Percentiles rank a stretch among this genome's conserved stretches.
Evolutionary conservation across 2,797 vertebrate species (phyloP).

Genomic region (Crenuchus spilurus): DNA sequence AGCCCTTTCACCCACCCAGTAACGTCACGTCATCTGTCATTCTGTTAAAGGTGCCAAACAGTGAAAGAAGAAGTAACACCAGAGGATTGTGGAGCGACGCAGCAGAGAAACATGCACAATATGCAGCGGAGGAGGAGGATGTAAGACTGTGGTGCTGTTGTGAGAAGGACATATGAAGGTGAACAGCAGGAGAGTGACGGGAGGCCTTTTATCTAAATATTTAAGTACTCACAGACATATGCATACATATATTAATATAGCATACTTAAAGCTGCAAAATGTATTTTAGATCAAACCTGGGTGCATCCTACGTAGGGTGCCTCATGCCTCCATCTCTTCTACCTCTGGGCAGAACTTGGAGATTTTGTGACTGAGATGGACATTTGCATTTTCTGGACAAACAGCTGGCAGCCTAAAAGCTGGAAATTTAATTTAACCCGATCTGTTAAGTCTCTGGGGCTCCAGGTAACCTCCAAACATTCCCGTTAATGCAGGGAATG

Average conservation of each 20-base stretch:
- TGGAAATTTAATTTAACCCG: slow-evolving; percentile 5
- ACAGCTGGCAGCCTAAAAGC: slow-evolving; percentile 35
- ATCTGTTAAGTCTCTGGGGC: slow-evolving; percentile 24
- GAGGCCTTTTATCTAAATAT: slow-evolving; percentile 77
- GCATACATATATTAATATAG: slow-evolving; percentile 52
- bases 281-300: slow-evolving; percentile 52
- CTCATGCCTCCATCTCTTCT: slow-evolving; percentile 67
- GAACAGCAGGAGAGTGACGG: slow-evolving; percentile 68
- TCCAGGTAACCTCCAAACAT: slow-evolving; percentile 30
- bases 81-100: slow-evolving; percentile 71
- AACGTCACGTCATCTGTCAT: slow-evolving; percentile 55
- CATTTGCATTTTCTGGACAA: slow-evolving; percentile 41
- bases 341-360: slow-evolving; percentile 65
- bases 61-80: slow-evolving; percentile 75
- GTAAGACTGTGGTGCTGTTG: slow-evolving; percentile 57
- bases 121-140: slow-evolving; percentile 63
- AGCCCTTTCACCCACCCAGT: slow-evolving; percentile 40
- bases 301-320: slow-evolving; percentile 69
- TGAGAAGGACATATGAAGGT: slow-evolving; percentile 67
- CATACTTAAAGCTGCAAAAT: slow-evolving; percentile 51
- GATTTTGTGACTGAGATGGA: slow-evolving; percentile 66
- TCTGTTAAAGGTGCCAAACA: slow-evolving; percentile 91
- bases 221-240: slow-evolving; percentile 54
- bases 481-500: slow-evolving; percentile 37
- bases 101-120: slow-evolving; percentile 2